Evolutionary conservation across 2,888 invertebrate genomes (phyloP), one percentile per base, ranked within the genome.

Genomic region (Cheilosia impressa): DNA sequence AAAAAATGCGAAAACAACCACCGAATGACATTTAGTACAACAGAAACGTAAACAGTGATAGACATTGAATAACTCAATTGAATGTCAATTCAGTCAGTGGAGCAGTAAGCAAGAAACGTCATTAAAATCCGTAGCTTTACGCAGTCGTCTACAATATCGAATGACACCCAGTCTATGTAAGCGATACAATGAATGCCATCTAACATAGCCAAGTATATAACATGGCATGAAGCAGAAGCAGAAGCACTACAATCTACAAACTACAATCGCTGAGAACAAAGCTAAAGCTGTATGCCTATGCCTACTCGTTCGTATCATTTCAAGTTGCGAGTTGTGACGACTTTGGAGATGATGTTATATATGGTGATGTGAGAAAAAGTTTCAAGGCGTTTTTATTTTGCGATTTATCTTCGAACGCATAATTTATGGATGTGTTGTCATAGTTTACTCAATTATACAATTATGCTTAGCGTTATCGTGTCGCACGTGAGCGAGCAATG

Each of bases 21-120:
- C 24, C 7, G 31, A 47, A 19, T 22, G 22, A 17, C 58, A 69
- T 47, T 69, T 45, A 69, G 13, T n/a, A 43, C 24, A 53, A 17
- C 27, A 55, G 1, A 55, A 45, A 69, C n/a, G 17, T 9, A 34
- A 24, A 43, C 34, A 34, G 24, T 17, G 47, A 41, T 60, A 62
- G 19, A 31, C 43, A 53, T 72, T 62, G 53, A 53, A 52, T 41
- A 60, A 52, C 15, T 50, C 45, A 62, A 72, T 43, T 72, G 62
- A 73, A 63, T 73, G 63, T 55, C 55, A 55, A 31, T 62, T 62
- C 22, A 43, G 15, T 63, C 53, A 55, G 58, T 24, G 38, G 50
- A 58, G 57, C 27, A 34, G 38, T 24, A 57, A 47, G 6, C 43
- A 27, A 6, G 31, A 53, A 60, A 76, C 66, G 45, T 73, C 73